Conservation (phyloP, 2,113 vertebrate genomes). For the Scomber japonicus region DNA sequence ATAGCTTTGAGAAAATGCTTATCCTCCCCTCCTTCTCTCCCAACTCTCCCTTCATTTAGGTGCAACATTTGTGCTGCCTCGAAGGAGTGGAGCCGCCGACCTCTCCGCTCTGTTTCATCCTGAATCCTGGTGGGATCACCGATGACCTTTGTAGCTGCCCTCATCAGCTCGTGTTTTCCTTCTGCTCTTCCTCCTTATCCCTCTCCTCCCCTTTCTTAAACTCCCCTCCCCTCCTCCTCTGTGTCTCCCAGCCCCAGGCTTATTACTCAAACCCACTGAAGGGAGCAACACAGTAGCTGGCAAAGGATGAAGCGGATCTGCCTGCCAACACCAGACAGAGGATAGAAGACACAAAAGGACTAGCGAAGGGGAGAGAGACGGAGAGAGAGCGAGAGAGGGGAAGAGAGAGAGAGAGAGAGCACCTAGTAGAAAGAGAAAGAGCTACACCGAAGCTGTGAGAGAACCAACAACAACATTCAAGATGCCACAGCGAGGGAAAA, state of each 20-base stretch:
- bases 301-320: constrained; percentile 71
- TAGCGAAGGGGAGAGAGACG: constrained; percentile 25
- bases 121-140: constrained; percentile 47
- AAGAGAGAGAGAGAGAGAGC: constrained; percentile 20
- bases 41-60: constrained; percentile 45
- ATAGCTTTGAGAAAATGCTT: background rate
- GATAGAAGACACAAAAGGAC: constrained; percentile 65
- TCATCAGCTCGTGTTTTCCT: constrained; percentile 44
- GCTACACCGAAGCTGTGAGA: constrained; percentile 28
- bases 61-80: constrained; percentile 21
- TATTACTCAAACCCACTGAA: constrained; percentile 71
- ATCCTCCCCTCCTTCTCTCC: background rate
- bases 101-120: constrained; percentile 36
- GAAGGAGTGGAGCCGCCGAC: constrained; percentile 33
- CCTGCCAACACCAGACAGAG: constrained; percentile 69
- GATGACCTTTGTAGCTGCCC: constrained; percentile 59
- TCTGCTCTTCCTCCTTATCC: constrained; percentile 41
- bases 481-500: constrained; percentile 64
- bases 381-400: constrained; percentile 7
- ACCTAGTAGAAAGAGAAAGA: constrained; percentile 27
- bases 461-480: constrained; percentile 42
- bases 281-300: constrained; percentile 72
- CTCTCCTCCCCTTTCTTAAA: constrained; percentile 64
- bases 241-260: constrained; percentile 56
- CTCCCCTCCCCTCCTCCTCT: constrained; percentile 51